phyloP scores from a whole-genome alignment of 2,113 vertebrate species.

The Sebastes fasciatus region DNA sequence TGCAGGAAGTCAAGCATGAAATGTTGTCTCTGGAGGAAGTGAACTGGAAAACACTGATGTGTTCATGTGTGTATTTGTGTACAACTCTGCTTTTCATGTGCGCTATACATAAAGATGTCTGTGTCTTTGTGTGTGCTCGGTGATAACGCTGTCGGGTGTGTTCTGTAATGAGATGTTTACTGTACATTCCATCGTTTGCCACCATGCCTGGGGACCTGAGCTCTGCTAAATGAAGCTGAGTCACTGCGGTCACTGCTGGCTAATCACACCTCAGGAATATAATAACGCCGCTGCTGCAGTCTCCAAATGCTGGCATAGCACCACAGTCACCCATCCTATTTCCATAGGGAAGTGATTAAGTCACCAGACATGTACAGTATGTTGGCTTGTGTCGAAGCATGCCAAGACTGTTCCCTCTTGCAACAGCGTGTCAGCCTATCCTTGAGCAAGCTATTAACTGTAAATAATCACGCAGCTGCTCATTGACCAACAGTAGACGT shows the following conservation, averaged over 20 bases:
- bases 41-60: slow-evolving; percentile 32
- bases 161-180: slow-evolving; percentile 34
- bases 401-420: neutral
- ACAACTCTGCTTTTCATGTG: neutral
- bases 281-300: slow-evolving; percentile 16
- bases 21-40: slow-evolving; percentile 38
- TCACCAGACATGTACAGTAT: slow-evolving; percentile 3
- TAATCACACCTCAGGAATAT: slow-evolving; percentile 45
- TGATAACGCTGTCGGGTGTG: neutral
- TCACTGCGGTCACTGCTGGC: slow-evolving; percentile 50
- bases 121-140: neutral
- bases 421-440: neutral
- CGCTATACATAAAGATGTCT: neutral
- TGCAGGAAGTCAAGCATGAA: slow-evolving; percentile 50
- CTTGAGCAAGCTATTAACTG: neutral
- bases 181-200: slow-evolving; percentile 13
- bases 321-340: slow-evolving; percentile 11
- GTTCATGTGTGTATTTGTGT: slow-evolving; percentile 9
- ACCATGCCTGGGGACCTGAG: slow-evolving; percentile 21
- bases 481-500: neutral
- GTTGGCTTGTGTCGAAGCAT: neutral
- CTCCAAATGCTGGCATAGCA: slow-evolving; percentile 32
- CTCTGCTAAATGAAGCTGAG: slow-evolving; percentile 50
- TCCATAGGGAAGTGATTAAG: neutral
- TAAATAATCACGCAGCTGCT: neutral